Percentiles rank a stretch among this genome's conserved stretches.
Conservation (phyloP, 2,797 vertebrate genomes). For the Eptatretus atami region DNA sequence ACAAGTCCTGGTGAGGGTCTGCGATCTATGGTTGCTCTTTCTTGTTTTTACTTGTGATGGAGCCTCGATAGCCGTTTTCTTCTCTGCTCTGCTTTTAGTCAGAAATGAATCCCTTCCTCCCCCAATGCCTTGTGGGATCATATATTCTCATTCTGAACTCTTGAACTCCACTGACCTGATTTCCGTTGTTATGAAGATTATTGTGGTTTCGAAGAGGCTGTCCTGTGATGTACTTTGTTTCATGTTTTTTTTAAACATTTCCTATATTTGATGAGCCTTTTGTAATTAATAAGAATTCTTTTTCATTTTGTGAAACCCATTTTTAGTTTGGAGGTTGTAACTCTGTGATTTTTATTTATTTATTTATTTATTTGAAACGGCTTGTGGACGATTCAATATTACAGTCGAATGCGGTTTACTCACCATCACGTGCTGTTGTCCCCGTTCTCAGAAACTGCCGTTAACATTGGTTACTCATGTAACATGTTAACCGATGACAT, state of each 20-base stretch:
- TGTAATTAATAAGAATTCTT: conserved; percentile 1
- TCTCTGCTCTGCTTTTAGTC: background rate
- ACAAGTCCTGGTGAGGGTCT: too few species aligned
- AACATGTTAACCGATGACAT: conserved; percentile 36
- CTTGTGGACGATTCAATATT: too few species aligned
- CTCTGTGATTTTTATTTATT: too few species aligned
- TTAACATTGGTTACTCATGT: conserved; percentile 42
- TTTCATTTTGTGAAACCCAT: too few species aligned
- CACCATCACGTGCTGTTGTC: too few species aligned
- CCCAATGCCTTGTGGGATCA: background rate
- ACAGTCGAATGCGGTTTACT: too few species aligned
- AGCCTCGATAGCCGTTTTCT: background rate
- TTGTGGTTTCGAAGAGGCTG: background rate
- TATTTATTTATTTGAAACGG: too few species aligned
- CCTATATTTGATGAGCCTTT: background rate
- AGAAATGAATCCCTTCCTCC: background rate
- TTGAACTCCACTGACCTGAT: background rate
- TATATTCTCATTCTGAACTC: background rate
- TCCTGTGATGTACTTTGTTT: background rate
- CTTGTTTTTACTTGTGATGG: background rate
- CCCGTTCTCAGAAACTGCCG: conserved; percentile 25
- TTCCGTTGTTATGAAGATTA: background rate
- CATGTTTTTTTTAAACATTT: background rate
- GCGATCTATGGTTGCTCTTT: too few species aligned
- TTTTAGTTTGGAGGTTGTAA: too few species aligned